Evolutionary conservation across 2,888 invertebrate species (phyloP), one percentile per base, ranked within the genome.

Genomic region (Dexiosoma caninum): DNA sequence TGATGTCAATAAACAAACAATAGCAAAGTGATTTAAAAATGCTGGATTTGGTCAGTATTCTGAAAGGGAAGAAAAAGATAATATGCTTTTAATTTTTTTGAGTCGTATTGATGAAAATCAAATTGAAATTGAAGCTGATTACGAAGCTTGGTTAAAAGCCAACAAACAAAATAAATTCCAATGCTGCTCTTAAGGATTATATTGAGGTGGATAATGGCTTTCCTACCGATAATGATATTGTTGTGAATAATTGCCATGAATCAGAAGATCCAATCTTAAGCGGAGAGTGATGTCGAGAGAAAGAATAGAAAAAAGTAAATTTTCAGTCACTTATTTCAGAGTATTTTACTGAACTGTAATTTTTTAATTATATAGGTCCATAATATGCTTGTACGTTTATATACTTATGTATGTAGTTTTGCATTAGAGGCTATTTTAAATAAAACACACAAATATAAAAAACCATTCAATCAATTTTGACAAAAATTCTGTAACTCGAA

Each of bases 111-210:
- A 46, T 35, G 49, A 35, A 49, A 49, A 35, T 46, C 49, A 44
- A 64, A 64, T 49, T 35, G 21, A 19, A 64, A 46, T 64, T 64
- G 64, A 64, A 64, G 64, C 53, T 19, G 19, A 53, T 53, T 53
- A 55, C 55, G 10, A 35, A 55, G 35, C 35, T 35, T 55, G 55
- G 55, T 19, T 35, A 35, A 55, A 55, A 55, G 55, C 35, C n/a
- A n/a, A n/a, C n/a, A 19, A 55, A 55, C 16, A 35, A 55, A 32
- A 55, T 55, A 55, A 5, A 32, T 55, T 55, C 12, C 53, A 35
- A 55, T 55, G 5, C 32, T 55, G 19, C 32, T 55, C 19, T 55
- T 55, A 1, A 55, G 8, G 55, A 21, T 46, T 40, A 40, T 14
- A 40, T 40, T 14, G 40, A 40, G 14, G 40, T n/a, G n/a, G n/a